Evolutionary conservation across 2,888 invertebrate species (phyloP), one percentile per base, ranked within the genome.

Genomic region (Aricia artaxerxes): DNA sequence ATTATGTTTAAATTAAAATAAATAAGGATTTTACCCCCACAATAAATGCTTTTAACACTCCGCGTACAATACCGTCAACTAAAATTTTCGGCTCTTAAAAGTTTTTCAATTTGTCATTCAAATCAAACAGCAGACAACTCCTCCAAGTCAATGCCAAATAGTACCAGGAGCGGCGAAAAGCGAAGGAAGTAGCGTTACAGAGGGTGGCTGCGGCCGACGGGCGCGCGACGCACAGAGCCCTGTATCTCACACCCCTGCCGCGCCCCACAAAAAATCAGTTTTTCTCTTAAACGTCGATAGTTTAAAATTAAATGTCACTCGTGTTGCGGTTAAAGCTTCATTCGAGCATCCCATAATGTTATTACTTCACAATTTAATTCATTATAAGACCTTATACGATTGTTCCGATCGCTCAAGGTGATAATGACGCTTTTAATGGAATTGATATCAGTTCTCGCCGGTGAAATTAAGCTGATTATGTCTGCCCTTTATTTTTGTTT

Each of bases 291-390:
- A 88, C 87, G 88, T 90, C 90, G 87, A 92, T 91, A 90, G 90
- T 91, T 91, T 92, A 90, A 92, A 94, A 94, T 94, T 92, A 92
- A 93, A 94, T 88, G 92, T 92, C 93, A 93, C 91, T 90, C 91
- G 84, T 87, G 87, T 84, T 91, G 94, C 89, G 94, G 93, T 93
- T 90, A 90, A 88, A 91, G 90, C 90, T 92, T 92, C 92, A 93
- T 93, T 91, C 91, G 91, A 90, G 83, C 90, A 89, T 90, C 88
- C 89, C 89, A 90, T 90, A 89, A 91, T 91, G 88, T 88, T 90
- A 91, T 92, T 91, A 92, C 89, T 91, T 91, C 86, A 88, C 90
- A 87, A 92, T 92, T 94, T 89, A 91, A 93, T 93, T 92, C 90
- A 91, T 93, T 91, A 90, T 89, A 88, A 64, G 88, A 87, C 87